Evolutionary conservation across 2,797 vertebrate species (phyloP).

Genomic region (Centroberyx gerrardi): DNA sequence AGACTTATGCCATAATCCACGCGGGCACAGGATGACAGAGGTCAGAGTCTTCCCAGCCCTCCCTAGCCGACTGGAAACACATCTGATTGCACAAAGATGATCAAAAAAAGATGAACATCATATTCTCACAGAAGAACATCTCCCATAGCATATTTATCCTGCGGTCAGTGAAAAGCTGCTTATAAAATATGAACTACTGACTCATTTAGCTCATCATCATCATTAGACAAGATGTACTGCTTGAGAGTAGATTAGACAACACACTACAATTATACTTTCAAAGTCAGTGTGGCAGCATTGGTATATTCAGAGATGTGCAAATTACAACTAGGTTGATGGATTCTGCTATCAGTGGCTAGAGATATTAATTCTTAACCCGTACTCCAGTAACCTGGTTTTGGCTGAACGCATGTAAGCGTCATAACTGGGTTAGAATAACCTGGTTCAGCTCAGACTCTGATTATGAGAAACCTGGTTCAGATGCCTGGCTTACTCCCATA

Average conservation of each 20-base stretch:
- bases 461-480: no score
- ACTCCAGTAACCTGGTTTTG: no score
- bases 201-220: neutral
- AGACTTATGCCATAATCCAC: slow-evolving; percentile 38
- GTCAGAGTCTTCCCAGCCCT: slow-evolving; percentile 22
- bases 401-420: no score
- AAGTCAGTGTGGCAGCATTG: neutral
- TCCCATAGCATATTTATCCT: neutral
- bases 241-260: neutral
- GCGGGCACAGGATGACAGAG: slow-evolving; percentile 17
- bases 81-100: slow-evolving; percentile 25
- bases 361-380: no score
- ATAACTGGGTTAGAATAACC: neutral
- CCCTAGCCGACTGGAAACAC: slow-evolving; percentile 18
- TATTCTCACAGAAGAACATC: slow-evolving; percentile 3
- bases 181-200: slow-evolving; percentile 8
- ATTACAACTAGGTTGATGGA: neutral
- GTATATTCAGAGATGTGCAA: neutral
- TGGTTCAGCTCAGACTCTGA: neutral
- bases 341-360: no score
- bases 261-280: neutral
- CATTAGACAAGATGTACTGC: neutral
- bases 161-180: neutral
- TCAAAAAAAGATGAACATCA: slow-evolving; percentile 19
- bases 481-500: no score